Conservation (phyloP, 2,113 vertebrate genomes). For the Chunga burmeisteri region DNA sequence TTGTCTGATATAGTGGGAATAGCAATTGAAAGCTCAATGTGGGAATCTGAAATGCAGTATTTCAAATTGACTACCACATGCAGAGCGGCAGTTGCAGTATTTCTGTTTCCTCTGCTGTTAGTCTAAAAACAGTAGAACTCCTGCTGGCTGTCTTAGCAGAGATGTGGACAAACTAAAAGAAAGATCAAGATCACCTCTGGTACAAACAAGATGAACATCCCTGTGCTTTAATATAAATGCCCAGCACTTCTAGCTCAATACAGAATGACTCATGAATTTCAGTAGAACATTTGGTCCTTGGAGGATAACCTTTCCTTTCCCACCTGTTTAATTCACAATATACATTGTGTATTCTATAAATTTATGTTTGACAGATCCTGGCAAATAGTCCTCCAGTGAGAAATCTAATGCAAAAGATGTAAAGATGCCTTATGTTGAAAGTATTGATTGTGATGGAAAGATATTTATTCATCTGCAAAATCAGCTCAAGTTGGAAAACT, state of each 20-base stretch:
- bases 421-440: not conserved
- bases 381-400: not conserved
- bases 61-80: conserved; percentile 59
- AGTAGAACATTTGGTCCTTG: not conserved
- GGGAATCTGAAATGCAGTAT: conserved; percentile 50
- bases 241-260: not conserved
- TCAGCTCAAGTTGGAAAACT: not conserved
- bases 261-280: conserved; percentile 5
- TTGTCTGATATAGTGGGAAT: conserved; percentile 14
- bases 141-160: conserved; percentile 62
- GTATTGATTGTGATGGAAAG: not conserved
- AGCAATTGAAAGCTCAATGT: conserved; percentile 29
- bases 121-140: conserved; percentile 57
- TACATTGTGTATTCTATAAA: not conserved
- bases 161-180: conserved; percentile 50
- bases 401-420: not conserved
- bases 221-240: not conserved
- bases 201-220: conserved; percentile 56
- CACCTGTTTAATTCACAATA: not conserved
- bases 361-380: not conserved
- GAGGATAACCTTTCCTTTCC: not conserved
- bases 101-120: conserved; percentile 63
- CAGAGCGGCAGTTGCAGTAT: conserved; percentile 46
- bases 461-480: not conserved
- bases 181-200: conserved; percentile 54